Evolutionary conservation across 2,797 vertebrate species (phyloP), one percentile per base, ranked within the genome.

Genomic region (Pangasius sanitwongsei): DNA sequence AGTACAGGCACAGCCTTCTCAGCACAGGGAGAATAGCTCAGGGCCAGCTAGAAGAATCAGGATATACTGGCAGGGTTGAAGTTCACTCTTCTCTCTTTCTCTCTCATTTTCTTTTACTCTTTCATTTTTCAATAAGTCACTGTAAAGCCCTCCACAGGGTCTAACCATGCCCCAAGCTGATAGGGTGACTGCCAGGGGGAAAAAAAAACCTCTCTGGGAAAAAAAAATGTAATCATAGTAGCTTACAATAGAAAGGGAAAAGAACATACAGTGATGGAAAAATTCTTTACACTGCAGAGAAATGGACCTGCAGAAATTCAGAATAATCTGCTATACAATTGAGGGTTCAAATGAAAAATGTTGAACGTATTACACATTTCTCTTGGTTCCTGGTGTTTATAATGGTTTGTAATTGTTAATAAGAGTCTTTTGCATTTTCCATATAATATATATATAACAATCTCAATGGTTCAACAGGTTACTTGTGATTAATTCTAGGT

Each of bases 91-190:
- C 85, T 80, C 87, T 23, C 72, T 80, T 85, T 86, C 87, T 23
- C 57, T 50, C 69, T 61, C 25, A 48, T 77, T 87, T 63, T 80
- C 78, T 87, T 37, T 81, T 53, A 31, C 75, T 92, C 89, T 92
- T 85, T 90, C 89, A 92, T 92, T 93, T 94, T 94, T 92, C 87
- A 92, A 93, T 92, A 81, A 91, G 87, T 84, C 83, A 86, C 91
- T 87, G 88, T 90, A 88, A 86, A 86, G 75, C 86, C 90, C 89
- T 93, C 93, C 86, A 83, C 86, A 85, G 92, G 91, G 89, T 80
- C 90, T 89, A 92, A 25, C 13, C 86, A 67, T 15, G 77, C 87
- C 80, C 91, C 82, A 55, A 86, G 88, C 90, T 90, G 77, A 89
- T 55, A 89, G 86, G 55, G 69, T 84, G 86, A 83, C 69, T 88